Conservation (phyloP, 2,113 vertebrate genomes). For the Verasper variegatus region DNA sequence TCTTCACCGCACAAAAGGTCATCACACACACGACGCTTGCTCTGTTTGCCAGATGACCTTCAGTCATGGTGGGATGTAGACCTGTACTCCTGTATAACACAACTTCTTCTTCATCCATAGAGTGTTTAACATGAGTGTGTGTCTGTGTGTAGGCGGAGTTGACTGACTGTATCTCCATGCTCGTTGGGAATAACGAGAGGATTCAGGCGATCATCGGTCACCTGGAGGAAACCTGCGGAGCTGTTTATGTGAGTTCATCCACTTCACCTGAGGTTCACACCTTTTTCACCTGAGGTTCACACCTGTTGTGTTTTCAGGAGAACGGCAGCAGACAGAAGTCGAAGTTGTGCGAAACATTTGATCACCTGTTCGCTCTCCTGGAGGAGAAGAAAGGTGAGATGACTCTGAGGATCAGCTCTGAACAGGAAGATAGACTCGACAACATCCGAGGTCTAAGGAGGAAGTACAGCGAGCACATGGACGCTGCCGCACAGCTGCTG, state of each 20-base stretch:
- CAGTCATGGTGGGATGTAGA: no score
- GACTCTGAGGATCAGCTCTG: slow-evolving; percentile 87
- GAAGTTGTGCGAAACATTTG: slow-evolving; percentile 92
- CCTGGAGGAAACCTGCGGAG: slow-evolving; percentile 92
- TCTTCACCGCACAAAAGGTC: slow-evolving; percentile 92
- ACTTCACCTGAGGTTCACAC: neutral
- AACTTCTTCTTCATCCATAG: neutral
- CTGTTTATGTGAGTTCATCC: slow-evolving; percentile 84
- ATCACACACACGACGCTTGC: neutral
- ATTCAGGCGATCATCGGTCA: slow-evolving; percentile 90
- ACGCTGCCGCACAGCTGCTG: slow-evolving; percentile 88
- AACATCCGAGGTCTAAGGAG: slow-evolving; percentile 88
- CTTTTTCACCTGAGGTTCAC: neutral
- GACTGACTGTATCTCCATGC: slow-evolving; percentile 90
- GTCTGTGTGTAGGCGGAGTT: slow-evolving; percentile 85
- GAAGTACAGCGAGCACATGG: slow-evolving; percentile 91
- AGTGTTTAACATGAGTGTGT: neutral
- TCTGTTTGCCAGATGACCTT: no score
- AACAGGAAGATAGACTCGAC: slow-evolving; percentile 92
- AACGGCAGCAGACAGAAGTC: slow-evolving; percentile 93
- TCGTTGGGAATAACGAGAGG: slow-evolving; percentile 94
- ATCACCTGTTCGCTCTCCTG: slow-evolving; percentile 91
- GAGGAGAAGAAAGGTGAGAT: slow-evolving; percentile 94
- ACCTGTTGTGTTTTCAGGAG: slow-evolving; percentile 81
- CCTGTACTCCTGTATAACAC: no score